Base-by-base conservation (phyloP, 2,113 vertebrate species). In the Silurus asotus region DNA sequence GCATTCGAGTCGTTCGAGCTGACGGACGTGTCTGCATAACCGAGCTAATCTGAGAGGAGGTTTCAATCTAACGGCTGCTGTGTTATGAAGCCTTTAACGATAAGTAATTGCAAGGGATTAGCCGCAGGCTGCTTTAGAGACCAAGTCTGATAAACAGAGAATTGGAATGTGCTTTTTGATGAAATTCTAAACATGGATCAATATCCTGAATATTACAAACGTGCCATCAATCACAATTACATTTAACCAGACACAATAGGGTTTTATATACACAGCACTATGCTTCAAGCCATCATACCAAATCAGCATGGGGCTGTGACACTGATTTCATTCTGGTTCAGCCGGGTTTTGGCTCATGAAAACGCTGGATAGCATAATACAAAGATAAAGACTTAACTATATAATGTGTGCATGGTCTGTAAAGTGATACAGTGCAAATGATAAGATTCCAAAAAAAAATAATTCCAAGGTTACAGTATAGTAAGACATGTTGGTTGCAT, bases 41-140 rank as follows among this genome's bases (percentile, higher is more conserved):
- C n/a, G 6, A 53, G n/a, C 49, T 77, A 51, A 69, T 79, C 15
- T 79, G 51, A 28, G 37, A 28, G 37, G 61, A 55, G 48, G 48
- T 23, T 64, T 77, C 17, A 55, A 15, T 53, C 25, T 56, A 45
- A 69, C 0, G 37, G 17, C 76, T 80, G 76, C 2, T 58, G 75
- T 56, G 62, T 69, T 80, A 79, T 80, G 62, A 48, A 69, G 75
- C 84, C 64, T 79, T 13, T 69, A 85, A 69, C 49, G 19, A 69
- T 69, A 79, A 80, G 62, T 85, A 80, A 85, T 80, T 85, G 76
- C 64, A 70, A 37, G n/a, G 76, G 61, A 85, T 85, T 85, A 79
- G 76, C 53, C 10, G n/a, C 45, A 59, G 62, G 20, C 77, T 81
- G 37, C 55, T 23, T 72, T 53, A 19, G 19, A 72, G 51, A 86